Evolutionary conservation across 1,140 invertebrate species (phyloP).

Genomic region (Bombus haemorrhoidalis): DNA sequence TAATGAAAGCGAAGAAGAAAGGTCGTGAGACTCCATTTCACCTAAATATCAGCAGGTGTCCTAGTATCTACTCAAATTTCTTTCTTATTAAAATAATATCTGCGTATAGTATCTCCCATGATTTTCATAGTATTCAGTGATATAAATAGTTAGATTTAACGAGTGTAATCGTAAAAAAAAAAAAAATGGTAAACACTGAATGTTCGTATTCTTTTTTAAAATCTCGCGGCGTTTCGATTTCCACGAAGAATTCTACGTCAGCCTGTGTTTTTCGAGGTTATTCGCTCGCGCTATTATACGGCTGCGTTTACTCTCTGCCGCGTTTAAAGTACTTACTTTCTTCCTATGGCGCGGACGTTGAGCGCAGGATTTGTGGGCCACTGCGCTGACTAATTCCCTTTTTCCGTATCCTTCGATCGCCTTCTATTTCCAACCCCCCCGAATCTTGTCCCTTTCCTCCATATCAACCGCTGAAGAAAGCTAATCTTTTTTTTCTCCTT

Average conservation of each 20-base stretch:
- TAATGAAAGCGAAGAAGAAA: not conserved
- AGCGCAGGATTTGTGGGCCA: slow-evolving; percentile 53
- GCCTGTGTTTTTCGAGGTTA: not conserved
- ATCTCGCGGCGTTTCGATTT: not conserved
- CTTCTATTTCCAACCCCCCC: not conserved
- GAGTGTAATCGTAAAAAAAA: too few relatives aligned
- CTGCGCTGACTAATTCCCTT: slow-evolving; percentile 55
- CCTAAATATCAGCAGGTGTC: too few relatives aligned
- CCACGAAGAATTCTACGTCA: not conserved
- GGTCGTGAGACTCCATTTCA: too few relatives aligned
- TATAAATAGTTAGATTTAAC: not conserved
- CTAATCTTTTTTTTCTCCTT: slow-evolving; percentile 35
- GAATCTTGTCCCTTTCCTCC: not conserved
- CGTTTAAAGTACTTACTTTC: slow-evolving; percentile 27
- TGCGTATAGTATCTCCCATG: not conserved
- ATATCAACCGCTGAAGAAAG: not conserved
- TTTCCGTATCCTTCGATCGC: slow-evolving; percentile 51
- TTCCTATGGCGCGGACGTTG: slow-evolving; percentile 27
- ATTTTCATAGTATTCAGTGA: not conserved
- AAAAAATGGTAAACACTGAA: not conserved
- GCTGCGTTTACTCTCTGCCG: slow-evolving; percentile 36
- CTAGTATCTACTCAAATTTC: not conserved
- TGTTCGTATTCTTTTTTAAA: not conserved
- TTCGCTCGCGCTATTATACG: slow-evolving; percentile 2
- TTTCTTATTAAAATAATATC: not conserved